A percentile compares a stretch with the other conserved stretches of the same genome.
phyloP scores from a whole-genome alignment of 37 sponge, comb jelly and placozoan genomes.

The Halisarca cf. caerulea region DNA sequence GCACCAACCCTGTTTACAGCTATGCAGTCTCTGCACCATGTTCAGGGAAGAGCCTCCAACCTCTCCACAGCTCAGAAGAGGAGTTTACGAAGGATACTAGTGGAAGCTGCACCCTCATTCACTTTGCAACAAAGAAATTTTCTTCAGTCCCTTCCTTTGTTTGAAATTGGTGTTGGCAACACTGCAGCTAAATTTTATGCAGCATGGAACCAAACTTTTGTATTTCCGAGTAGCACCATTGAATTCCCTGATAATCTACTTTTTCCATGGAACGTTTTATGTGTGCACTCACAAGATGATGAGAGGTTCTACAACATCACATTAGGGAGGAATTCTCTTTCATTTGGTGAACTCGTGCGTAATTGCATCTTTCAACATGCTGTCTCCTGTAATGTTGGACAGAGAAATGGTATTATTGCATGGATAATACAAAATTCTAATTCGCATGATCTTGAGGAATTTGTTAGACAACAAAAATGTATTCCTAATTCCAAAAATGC shows the following conservation, averaged over 20 bases:
- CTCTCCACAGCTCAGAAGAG: neutral
- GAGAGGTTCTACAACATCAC: neutral
- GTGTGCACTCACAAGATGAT: neutral
- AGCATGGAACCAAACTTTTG: neutral
- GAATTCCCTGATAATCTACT: neutral
- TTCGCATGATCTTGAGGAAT: neutral
- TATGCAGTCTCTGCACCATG: neutral
- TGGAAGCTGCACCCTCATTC: neutral
- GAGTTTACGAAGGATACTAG: neutral
- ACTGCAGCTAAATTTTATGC: neutral
- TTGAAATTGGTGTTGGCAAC: conserved; percentile 41
- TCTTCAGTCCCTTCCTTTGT: conserved; percentile 37
- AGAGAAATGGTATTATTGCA: conserved; percentile 31
- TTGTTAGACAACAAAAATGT: too few species aligned
- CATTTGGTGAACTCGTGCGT: conserved; percentile 23
- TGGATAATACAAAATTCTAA: conserved; percentile 39
- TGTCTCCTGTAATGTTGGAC: neutral
- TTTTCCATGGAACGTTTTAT: conserved; percentile 39
- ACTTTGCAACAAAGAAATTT: neutral
- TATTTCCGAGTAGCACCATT: conserved; percentile 18
- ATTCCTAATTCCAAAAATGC: neutral
- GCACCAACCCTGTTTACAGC: neutral
- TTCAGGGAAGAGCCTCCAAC: neutral
- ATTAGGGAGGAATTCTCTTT: neutral
- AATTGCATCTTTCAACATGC: conserved; percentile 18